Conservation (phyloP, 37 sponge, comb jelly and placozoan species). For the Chondrosia reniformis region DNA sequence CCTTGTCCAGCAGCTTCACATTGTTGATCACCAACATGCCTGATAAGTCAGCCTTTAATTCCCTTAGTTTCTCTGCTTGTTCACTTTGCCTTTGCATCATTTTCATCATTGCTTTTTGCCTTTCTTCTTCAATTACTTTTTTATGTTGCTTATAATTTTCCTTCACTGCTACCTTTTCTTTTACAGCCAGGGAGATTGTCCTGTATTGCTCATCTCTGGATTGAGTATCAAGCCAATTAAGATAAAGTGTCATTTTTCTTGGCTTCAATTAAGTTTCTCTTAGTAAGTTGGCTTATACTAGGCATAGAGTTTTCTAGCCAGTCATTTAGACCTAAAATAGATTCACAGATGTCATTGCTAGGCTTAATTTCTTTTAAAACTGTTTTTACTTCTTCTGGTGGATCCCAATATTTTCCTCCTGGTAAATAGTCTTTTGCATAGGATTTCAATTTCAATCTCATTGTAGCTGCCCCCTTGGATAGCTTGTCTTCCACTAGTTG, state of each 20-base stretch:
- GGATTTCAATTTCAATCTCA: conserved; percentile 28
- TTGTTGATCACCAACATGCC: no score
- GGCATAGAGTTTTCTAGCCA: conserved; percentile 28
- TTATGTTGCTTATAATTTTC: no score
- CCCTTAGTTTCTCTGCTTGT: no score
- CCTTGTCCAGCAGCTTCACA: no score
- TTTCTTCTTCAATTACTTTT: no score
- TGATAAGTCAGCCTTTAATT: no score
- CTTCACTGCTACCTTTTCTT: background rate
- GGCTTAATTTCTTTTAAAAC: conserved; percentile 6
- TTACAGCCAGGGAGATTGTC: background rate
- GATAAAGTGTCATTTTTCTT: conserved; percentile 40
- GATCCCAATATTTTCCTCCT: conserved; percentile 44
- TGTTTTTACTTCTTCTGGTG: background rate
- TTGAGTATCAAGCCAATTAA: conserved; percentile 21
- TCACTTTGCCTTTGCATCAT: no score
- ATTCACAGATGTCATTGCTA: conserved; percentile 42
- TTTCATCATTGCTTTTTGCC: no score
- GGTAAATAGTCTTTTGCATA: conserved; percentile 53
- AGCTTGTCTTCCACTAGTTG: no score
- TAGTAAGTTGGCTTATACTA: conserved; percentile 15
- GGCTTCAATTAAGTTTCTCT: conserved; percentile 17
- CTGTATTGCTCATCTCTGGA: background rate
- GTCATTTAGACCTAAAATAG: conserved; percentile 41
- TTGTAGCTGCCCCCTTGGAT: conserved; percentile 29